Evolutionary conservation across 2,888 invertebrate species (phyloP).

Genomic region (Scaptomyza cyrtandrae): DNA sequence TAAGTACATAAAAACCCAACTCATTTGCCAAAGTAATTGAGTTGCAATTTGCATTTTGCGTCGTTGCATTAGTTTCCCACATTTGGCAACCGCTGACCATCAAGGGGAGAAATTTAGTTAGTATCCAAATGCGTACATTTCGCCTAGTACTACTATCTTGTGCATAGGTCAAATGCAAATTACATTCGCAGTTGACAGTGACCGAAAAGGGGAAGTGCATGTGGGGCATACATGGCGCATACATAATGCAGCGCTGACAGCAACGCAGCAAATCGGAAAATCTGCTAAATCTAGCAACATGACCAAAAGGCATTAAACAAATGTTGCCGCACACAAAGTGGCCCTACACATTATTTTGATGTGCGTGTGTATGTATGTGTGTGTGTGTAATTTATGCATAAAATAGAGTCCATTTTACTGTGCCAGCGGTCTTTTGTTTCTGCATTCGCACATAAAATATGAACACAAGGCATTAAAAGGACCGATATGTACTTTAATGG

Average conservation of each 20-base stretch:
- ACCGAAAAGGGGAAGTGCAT: background rate
- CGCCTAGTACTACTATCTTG: background rate
- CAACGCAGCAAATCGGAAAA: slow-evolving; percentile 65
- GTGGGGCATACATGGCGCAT: slow-evolving; percentile 44
- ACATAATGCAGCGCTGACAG: slow-evolving; percentile 70
- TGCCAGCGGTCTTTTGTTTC: slow-evolving; percentile 44
- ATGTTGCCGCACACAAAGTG: slow-evolving; percentile 24
- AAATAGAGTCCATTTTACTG: slow-evolving; percentile 51
- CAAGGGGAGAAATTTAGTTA: slow-evolving; percentile 44
- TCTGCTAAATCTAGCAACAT: slow-evolving; percentile 15
- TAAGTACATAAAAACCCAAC: slow-evolving; percentile 21
- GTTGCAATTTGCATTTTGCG: slow-evolving; percentile 41
- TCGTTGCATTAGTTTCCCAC: slow-evolving; percentile 48
- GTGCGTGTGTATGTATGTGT: background rate
- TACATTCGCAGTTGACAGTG: slow-evolving; percentile 51
- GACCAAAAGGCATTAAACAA: slow-evolving; percentile 25
- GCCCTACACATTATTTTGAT: background rate
- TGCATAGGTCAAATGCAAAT: slow-evolving; percentile 54
- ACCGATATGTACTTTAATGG: slow-evolving; percentile 20
- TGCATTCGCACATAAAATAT: slow-evolving; percentile 32
- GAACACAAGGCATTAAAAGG: slow-evolving; percentile 14
- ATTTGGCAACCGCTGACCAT: slow-evolving; percentile 27
- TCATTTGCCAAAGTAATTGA: slow-evolving; percentile 45
- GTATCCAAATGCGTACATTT: slow-evolving; percentile 30
- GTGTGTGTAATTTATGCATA: slow-evolving; percentile 59